Evolutionary conservation across 1,140 invertebrate species (phyloP).

Genomic region (Scaptomyza montana): DNA sequence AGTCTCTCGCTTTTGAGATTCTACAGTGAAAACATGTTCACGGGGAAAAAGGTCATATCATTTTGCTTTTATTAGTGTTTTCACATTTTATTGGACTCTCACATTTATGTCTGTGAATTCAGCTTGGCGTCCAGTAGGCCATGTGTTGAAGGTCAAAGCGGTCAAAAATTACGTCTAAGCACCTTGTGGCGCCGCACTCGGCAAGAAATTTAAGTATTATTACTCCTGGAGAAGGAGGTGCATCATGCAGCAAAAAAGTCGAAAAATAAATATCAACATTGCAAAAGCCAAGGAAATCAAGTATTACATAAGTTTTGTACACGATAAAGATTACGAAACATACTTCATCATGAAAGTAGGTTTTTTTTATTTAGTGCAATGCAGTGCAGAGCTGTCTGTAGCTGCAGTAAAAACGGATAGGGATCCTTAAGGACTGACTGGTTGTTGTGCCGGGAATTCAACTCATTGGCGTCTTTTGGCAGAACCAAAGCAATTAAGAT

Average conservation of each 20-base stretch:
- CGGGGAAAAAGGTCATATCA: constrained; percentile 54
- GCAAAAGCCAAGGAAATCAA: not conserved
- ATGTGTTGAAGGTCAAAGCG: constrained; percentile 54
- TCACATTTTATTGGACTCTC: constrained; percentile 53
- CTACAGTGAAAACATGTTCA: constrained; percentile 60
- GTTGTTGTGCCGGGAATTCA: constrained; percentile 15
- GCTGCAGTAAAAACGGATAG: constrained; percentile 4
- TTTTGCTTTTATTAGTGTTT: constrained; percentile 65
- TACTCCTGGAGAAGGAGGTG: not conserved
- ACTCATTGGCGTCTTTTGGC: constrained; percentile 35
- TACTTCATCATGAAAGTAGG: not conserved
- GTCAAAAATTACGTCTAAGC: constrained; percentile 49
- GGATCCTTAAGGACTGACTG: constrained; percentile 15
- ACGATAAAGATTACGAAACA: constrained; percentile 20
- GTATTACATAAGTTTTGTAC: not conserved
- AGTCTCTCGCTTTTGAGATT: constrained; percentile 47
- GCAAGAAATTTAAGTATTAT: constrained; percentile 12
- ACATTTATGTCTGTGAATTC: constrained; percentile 57
- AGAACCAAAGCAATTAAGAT: constrained; percentile 58
- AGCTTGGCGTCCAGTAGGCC: constrained; percentile 18
- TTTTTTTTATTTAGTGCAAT: constrained; percentile 12
- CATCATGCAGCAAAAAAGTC: not conserved
- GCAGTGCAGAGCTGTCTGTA: not conserved
- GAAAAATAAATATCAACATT: not conserved
- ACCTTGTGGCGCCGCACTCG: constrained; percentile 37